These are phyloP conservation scores for Harpalus rufipes DNA, from an alignment of 2,888 invertebrate genomes.

Conservation along the genomic window DNA sequence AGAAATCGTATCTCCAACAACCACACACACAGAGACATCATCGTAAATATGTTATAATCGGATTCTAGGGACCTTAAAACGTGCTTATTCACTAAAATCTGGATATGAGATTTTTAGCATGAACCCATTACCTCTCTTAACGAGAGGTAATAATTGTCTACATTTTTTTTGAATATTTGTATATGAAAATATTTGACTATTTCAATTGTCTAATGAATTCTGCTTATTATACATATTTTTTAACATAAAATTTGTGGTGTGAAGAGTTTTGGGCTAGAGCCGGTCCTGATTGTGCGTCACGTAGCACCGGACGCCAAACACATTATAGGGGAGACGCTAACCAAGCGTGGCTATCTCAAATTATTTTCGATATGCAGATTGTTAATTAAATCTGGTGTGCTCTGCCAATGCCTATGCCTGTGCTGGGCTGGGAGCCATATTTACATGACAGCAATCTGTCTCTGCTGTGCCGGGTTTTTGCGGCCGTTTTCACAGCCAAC, in stretches of 20 bases:
- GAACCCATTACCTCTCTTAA: too few species aligned
- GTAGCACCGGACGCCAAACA: constrained; percentile 55
- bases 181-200: too few species aligned
- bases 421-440: constrained; percentile 74
- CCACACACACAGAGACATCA: too few species aligned
- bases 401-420: constrained; percentile 64
- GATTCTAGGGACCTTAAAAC: too few species aligned
- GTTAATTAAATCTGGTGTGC: constrained; percentile 77
- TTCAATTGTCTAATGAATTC: too few species aligned
- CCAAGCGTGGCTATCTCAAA: constrained; percentile 75
- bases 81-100: too few species aligned
- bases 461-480: constrained; percentile 66
- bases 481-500: constrained; percentile 1
- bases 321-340: constrained; percentile 72
- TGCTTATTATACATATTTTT: too few species aligned
- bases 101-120: too few species aligned
- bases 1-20: too few species aligned
- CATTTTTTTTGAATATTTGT: too few species aligned
- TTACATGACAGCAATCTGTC: constrained; percentile 78
- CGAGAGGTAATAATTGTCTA: too few species aligned
- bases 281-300: constrained; percentile 37
- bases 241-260: not conserved
- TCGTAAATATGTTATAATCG: too few species aligned
- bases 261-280: not conserved
- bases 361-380: constrained; percentile 78